Conservation (phyloP, 2,113 vertebrate genomes). For the Amia ocellicauda region DNA sequence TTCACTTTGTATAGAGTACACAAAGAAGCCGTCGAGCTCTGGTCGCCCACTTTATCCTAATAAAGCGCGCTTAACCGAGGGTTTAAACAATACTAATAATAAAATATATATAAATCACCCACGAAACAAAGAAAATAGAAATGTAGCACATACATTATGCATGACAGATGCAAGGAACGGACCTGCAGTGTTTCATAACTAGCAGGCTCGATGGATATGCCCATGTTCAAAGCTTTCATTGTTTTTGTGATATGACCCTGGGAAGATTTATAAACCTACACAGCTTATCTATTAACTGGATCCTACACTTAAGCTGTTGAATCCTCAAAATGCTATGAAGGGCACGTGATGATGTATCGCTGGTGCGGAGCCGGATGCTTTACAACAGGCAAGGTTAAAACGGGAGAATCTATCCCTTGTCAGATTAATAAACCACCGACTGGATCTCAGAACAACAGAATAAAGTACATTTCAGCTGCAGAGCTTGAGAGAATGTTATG, state of each 20-base stretch:
- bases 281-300: constrained; percentile 47
- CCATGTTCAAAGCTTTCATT: not conserved
- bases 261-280: constrained; percentile 47
- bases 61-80: too few relatives aligned
- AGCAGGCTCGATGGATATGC: not conserved
- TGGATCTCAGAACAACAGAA: not conserved
- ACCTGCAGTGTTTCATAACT: not conserved
- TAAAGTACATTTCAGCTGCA: not conserved
- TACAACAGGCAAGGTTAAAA: not conserved
- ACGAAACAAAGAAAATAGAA: too few relatives aligned
- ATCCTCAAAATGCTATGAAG: constrained; percentile 35
- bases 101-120: too few relatives aligned
- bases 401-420: not conserved
- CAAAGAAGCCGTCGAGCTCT: constrained; percentile 46
- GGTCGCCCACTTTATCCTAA: too few relatives aligned
- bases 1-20: constrained; percentile 40
- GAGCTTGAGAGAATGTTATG: not conserved
- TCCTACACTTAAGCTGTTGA: constrained; percentile 42
- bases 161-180: not conserved
- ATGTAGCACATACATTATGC: too few relatives aligned
- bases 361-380: constrained; percentile 37
- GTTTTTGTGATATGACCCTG: not conserved
- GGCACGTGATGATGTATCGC: constrained; percentile 47
- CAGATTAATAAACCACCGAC: constrained; percentile 10
- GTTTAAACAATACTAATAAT: too few relatives aligned